Base-by-base conservation (phyloP, 2,888 invertebrate species). In the Agrochola lota region DNA sequence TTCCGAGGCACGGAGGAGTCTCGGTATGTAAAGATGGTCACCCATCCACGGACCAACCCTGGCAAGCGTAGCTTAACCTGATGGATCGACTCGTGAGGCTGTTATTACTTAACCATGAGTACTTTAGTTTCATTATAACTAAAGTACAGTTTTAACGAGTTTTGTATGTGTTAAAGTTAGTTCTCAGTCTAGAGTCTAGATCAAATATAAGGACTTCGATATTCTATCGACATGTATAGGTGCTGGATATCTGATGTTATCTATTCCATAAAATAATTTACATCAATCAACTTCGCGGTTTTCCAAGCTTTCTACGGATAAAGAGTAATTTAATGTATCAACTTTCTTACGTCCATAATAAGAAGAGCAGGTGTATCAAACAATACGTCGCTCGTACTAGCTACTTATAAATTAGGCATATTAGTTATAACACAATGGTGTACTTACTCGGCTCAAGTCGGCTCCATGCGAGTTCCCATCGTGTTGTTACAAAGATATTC, bases 371-470 rank as follows among this genome's bases (percentile, higher is more conserved):
- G 81, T 80, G 79, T 83, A 74, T 80, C 84, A 79, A 71, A 88
- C 87, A 88, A 88, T 88, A 83, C 81, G 71, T 30, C 46, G 40
- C 73, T 80, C 40, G 72, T 72, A 82, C 78, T 68, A 26, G 77
- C 80, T 85, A 85, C 84, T 84, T 82, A 80, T 85, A 83, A 88
- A 90, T 89, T 89, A 85, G 84, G 80, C 89, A 78, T 87, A 84
- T 85, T 84, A 81, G 77, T 80, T 43, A 30, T 30, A 74, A 78
- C 84, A 91, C 92, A 92, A 92, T 91, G 87, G 87, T 70, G 72
- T 73, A 80, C 63, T 73, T 75, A 83, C 26, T 66, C 23, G 52
- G 43, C 26, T 77, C 67, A 17, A 78, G 82, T 84, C 74, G 74
- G 77, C 80, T 81, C 87, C 85, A 84, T 85, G 74, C 77, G 84